Base-by-base conservation (phyloP, 1,140 invertebrate species). In the Telenomus remus region DNA sequence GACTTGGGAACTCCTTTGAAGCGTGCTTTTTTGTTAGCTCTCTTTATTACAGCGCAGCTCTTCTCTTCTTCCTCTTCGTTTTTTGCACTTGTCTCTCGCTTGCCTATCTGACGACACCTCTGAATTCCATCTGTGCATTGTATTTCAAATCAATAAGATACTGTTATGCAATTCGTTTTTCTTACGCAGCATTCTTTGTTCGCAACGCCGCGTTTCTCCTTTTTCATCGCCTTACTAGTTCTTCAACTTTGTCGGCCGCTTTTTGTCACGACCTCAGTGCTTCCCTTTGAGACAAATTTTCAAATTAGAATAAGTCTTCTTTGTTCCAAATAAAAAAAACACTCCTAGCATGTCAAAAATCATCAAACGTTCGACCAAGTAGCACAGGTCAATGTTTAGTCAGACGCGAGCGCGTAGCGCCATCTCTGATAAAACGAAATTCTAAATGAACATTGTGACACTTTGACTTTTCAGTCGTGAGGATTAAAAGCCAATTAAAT, bases 81-180 rank as follows among this genome's bases (percentile, higher is more conserved):
- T 73, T 66, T 61, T 66, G 61, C 51, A 51, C 55, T 66, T 74
- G 63, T 65, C 70, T 66, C 56, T 66, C 46, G 49, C 56, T 60
- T 37, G 56, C n/a, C n/a, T 44, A 66, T 66, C 42, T 46, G 34
- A 50, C 70, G 63, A 66, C 63, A 74, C 70, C 70, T 65, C 70
- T 65, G 50, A 66, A 73, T 66, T 73, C 60, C 70, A 73, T 73
- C 60, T 55, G 61, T 65, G 61, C 55, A 66, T 73, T 73, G 61
- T 73, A 73, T 66, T 66, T 74, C 63, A 74, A 74, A 74, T 74
- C 71, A 74, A 74, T 74, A 66, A 49, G 63, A 74, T 74, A 74
- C 71, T 74, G 66, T 74, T 68, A 66, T 74, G 71, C 71, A 74
- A 74, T 74, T 74, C 57, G 71, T 74, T 56, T 63, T 74, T 74